Evolutionary conservation across 2,113 vertebrate species (phyloP), one percentile per base, ranked within the genome.

Genomic region (Pantherophis guttatus): DNA sequence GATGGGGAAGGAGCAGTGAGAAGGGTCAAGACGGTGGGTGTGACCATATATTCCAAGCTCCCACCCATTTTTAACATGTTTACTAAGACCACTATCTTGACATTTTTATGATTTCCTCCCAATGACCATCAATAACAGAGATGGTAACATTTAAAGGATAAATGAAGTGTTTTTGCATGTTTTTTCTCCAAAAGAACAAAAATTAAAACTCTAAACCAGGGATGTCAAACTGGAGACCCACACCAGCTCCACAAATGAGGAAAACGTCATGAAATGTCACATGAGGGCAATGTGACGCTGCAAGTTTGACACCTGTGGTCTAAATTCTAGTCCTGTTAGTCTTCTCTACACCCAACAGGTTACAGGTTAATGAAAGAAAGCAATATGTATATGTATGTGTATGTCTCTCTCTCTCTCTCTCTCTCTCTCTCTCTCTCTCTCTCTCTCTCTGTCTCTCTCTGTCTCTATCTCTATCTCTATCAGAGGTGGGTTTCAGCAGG

Each of bases 341-440:
- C 62, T 2, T 85, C 8, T 48, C 9, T 75, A 4, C 21, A 86
- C 39, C 39, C 89, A 93, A 17, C 10, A 89, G 19, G 58, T 94
- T 94, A 17, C 10, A 89, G 19, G 58, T 94, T 94, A 94, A 96
- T 94, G 55, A 53, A 53, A 53, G 86, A 92, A 55, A 88, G 90
- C 29, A 90, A 53, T 53, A 53, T 12, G 53, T 53, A 12, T 12
- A 12, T 53, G 52, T 53, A 1, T 53, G 53, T 53, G 53, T 53
- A 0, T 53, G 53, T 53, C 0, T 53, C 2, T 53, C 10, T 50
- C 3, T 50, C 3, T 50, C 3, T 50, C 3, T 48, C 0, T 48
- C 44, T 48, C 44, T 48, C 44, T 48, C 44, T 48, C 0, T 48
- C 44, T 48, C 44, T 48, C 3, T 48, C 44, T 48, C 3, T 48